Evolutionary conservation across 2,888 invertebrate species (phyloP), one percentile per base, ranked within the genome.

Genomic region (Cerceris ruficornis): DNA sequence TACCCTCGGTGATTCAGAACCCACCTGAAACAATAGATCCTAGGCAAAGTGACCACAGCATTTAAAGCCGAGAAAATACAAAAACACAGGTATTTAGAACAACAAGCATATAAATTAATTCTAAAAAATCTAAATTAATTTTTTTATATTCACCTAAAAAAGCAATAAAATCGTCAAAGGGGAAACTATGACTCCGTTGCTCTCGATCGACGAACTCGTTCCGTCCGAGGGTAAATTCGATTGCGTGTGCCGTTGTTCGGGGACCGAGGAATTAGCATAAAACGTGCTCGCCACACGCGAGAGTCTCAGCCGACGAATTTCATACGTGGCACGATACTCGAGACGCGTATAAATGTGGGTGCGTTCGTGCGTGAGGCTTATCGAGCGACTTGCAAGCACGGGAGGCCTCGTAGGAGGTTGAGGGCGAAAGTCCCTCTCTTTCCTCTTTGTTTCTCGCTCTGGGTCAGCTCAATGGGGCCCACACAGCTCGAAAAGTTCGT

Each of bases 391-490:
- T 55, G 55, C 17, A 17, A 17, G 7, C 55, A 17, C 17, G 55
- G 7, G 55, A 15, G 55, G 17, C 28, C 17, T 55, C 17, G 77
- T 74, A 58, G 70, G 74, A 67, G 66, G 46, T 70, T 28, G 41
- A 70, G 62, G 70, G 75, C 59, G 43, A 41, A 14, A 9, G 41
- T 41, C 6, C 17, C 59, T 59, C 42, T 52, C 54, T 46, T 15
- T 14, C 6, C 17, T 55, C 55, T 50, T n/a, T 50, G 13, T 50
- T 17, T 55, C 55, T 55, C 28, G 4, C 17, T 55, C 55, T 55
- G 28, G 28, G 15, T 55, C 55, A 55, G 55, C 50, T 64, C 50
- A 80, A 69, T 80, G 67, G 62, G 43, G 52, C 75, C 77, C 76
- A 59, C 68, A 66, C 70, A 69, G 65, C 60, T 49, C 71, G 62